These are phyloP conservation scores for Priocnemis perturbator DNA, from an alignment of 2,888 invertebrate species.

Conservation along the genomic window DNA sequence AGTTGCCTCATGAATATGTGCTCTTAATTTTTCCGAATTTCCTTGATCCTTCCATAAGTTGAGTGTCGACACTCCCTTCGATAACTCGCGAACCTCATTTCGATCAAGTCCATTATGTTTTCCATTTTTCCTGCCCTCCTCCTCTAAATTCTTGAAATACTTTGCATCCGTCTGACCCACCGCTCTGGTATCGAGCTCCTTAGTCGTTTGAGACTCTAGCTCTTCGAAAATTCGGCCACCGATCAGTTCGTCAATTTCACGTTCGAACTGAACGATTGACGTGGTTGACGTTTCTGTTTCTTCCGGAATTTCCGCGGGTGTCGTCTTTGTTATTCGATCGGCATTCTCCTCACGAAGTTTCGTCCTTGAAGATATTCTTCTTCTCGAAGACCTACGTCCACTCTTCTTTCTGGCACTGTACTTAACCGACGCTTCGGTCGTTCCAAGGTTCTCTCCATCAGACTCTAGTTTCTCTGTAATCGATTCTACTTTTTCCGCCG, in stretches of 20 bases:
- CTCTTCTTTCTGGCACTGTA: slow-evolving; percentile 27
- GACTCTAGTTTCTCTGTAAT: neutral
- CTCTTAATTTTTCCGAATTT: too few relatives aligned
- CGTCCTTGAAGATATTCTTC: slow-evolving; percentile 30
- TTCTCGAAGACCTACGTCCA: slow-evolving; percentile 32
- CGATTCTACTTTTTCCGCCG: neutral
- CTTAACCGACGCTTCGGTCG: slow-evolving; percentile 12
- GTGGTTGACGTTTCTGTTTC: slow-evolving; percentile 11
- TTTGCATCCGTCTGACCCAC: slow-evolving; percentile 32
- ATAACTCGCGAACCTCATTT: too few relatives aligned
- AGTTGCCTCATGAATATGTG: too few relatives aligned
- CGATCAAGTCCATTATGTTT: neutral
- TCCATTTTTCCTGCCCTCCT: slow-evolving; percentile 18
- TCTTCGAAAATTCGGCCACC: slow-evolving; percentile 51
- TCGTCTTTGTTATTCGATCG: neutral
- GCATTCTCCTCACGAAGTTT: slow-evolving; percentile 23
- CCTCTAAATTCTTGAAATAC: slow-evolving; percentile 31
- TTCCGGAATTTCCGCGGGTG: neutral
- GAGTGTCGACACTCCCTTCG: neutral
- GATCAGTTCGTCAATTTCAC: slow-evolving; percentile 31
- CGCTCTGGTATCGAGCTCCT: slow-evolving; percentile 51
- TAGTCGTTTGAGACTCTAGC: slow-evolving; percentile 47
- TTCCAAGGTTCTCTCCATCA: slow-evolving; percentile 17
- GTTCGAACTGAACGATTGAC: slow-evolving; percentile 5
- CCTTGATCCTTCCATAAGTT: slow-evolving; percentile 3